Base-by-base conservation (phyloP, 1,140 invertebrate species). In the Eufriesea mexicana region DNA sequence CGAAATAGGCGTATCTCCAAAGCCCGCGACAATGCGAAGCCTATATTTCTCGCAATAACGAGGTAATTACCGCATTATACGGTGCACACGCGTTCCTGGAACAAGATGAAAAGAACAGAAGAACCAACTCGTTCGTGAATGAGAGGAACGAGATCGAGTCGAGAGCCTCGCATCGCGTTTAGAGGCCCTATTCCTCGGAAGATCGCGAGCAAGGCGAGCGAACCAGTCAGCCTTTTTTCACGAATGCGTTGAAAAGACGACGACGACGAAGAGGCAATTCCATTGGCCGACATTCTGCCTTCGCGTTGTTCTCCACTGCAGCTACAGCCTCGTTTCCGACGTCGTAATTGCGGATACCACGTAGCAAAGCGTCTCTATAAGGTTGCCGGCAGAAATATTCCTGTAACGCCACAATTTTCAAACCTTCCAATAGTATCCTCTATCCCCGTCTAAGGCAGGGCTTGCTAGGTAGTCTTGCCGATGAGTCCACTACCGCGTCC, bases 271-370 rank as follows among this genome's bases (percentile, higher is more conserved):
- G n/a, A 64, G 8, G 5, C 47, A 49, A 49, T 49, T 49, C 47
- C 47, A 49, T 49, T 12, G 47, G 12, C 7, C 61, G 7, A 62
- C 7, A 35, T 62, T 62, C 10, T 67, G 8, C 5, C 12, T 14
- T 51, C 35, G 49, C 16, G 35, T 77, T 6, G 49, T 55, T 66
- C 49, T 2, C 20, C 49, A 23, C 1, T n/a, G 28, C 23, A 54
- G 66, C 16, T 28, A 49, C 28, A 66, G 28, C 49, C 2, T 2
- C 16, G 5, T 1, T 16, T 6, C 18, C 66, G 67, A 85, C 68
- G 67, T 77, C 59, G 57, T 86, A 82, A 82, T 81, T 85, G 49
- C 49, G 61, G 71, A 82, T 82, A 85, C 42, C 54, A 28, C 57
- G 28, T 76, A 59, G 64, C 83, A 71, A 79, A 73, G 62, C 49